Evolutionary conservation across 2,113 vertebrate species (phyloP).

Genomic region (Actenoides lindsayi): DNA sequence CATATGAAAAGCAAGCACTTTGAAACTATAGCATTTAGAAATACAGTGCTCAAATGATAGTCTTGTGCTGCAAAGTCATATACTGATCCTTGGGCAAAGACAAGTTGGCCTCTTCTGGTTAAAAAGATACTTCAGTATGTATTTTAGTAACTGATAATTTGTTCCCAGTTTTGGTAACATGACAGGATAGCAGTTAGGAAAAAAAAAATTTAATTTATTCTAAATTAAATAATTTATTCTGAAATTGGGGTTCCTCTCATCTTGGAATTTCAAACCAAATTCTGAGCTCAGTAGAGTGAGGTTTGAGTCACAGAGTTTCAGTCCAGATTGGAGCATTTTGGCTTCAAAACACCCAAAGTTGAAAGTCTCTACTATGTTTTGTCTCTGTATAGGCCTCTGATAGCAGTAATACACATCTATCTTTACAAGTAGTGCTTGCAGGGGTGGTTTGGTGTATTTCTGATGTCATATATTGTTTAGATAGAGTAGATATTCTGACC

Average conservation of each 20-base stretch:
- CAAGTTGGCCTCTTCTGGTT: not conserved
- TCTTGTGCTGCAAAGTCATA: not conserved
- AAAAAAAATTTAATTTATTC: not conserved
- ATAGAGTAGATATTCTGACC: not conserved
- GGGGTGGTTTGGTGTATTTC: not conserved
- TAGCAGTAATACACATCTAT: not conserved
- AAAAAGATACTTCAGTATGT: not conserved
- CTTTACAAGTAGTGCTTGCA: not conserved
- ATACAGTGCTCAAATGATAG: not conserved
- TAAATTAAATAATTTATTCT: not conserved
- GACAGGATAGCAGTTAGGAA: not conserved
- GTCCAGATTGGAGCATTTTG: fast-evolving
- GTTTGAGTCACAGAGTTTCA: not conserved
- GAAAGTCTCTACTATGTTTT: not conserved
- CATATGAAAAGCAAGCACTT: not conserved
- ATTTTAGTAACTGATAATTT: not conserved
- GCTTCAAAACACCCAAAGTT: not conserved
- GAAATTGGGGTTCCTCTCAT: not conserved
- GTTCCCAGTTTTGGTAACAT: not conserved
- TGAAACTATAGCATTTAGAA: not conserved
- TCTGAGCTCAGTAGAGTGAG: not conserved
- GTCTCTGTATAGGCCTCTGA: not conserved
- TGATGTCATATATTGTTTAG: not conserved
- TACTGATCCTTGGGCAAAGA: not conserved
- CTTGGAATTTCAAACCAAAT: not conserved